Base-by-base conservation (phyloP, 1,140 invertebrate genomes). In the Psilanteris sp. region DNA sequence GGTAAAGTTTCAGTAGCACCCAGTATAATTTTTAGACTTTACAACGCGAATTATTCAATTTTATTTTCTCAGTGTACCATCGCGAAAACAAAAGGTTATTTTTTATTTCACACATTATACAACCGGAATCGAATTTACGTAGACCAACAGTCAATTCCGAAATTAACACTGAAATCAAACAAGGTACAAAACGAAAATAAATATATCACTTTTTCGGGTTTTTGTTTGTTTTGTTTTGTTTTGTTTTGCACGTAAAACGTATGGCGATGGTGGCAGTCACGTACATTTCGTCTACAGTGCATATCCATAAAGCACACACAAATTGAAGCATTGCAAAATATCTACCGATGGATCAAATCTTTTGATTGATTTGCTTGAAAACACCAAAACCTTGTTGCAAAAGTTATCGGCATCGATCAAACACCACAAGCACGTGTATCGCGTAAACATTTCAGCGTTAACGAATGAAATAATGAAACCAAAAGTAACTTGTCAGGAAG, bases 241-340 rank as follows among this genome's bases (percentile, higher is more conserved):
- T 24, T 9, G n/a, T 52, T 52, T 27, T 44, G 16, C 44, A 43
- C 31, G 26, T n/a, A 11, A 31, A 50, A 44, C 15, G 26, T 46
- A 44, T 20, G 46, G 31, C 8, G 34, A 31, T 34, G 20, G 14
- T 27, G 54, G 37, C 44, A 50, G 44, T 43, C 54, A 59, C 54
- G 36, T 61, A 59, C 39, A 22, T 26, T 50, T 7, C 18, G 34
- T 59, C 27, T 39, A 39, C 44, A 43, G 22, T 54, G 36, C 54
- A 61, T 52, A 62, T 61, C 46, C 67, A 71, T 61, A 54, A 61
- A 61, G 55, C 67, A 71, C 70, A 72, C 68, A 62, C 41, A 62
- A 72, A 62, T 72, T 39, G 46, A 48, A 72, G 18, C 50, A 48
- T 41, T 26, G 55, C 37, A 26, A 44, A 32, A 52, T 50, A 50